Evolutionary conservation across 2,888 invertebrate species (phyloP).

Genomic region (Bruchidius siliquastri): DNA sequence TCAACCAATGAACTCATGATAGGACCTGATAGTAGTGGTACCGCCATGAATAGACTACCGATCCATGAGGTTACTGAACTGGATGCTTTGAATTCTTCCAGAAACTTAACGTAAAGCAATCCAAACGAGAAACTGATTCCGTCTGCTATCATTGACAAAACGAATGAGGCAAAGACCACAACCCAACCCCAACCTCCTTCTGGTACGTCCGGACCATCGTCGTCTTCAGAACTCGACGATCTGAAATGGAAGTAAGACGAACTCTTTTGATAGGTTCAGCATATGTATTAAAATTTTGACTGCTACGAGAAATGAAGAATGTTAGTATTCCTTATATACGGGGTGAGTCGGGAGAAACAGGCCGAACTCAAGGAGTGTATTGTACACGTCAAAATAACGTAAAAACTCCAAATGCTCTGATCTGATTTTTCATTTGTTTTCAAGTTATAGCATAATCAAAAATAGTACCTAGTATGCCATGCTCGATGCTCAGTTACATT

Average conservation of each 20-base stretch:
- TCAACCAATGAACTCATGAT: constrained; percentile 81
- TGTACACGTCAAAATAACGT: too few species aligned
- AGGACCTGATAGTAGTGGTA: constrained; percentile 69
- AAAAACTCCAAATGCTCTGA: too few species aligned
- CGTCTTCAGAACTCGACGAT: constrained; percentile 16
- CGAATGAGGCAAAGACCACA: constrained; percentile 78
- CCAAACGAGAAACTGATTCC: constrained; percentile 93
- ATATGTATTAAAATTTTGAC: too few species aligned
- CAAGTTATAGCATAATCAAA: too few species aligned
- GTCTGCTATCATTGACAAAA: constrained; percentile 86
- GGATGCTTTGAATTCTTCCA: constrained; percentile 76
- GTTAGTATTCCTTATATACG: too few species aligned
- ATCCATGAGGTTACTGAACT: constrained; percentile 74
- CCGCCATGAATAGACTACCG: constrained; percentile 34
- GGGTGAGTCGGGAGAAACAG: too few species aligned
- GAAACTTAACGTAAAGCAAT: constrained; percentile 76
- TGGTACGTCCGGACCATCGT: constrained; percentile 54
- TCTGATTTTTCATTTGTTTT: too few species aligned
- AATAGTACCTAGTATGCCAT: too few species aligned
- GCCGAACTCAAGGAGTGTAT: too few species aligned
- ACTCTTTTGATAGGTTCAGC: too few species aligned
- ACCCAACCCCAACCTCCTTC: constrained; percentile 90
- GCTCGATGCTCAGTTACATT: too few species aligned
- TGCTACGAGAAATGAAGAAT: too few species aligned
- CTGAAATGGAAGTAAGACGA: background rate